These are phyloP conservation scores for Anastrepha obliqua DNA, from an alignment of 1,140 invertebrate species.

Conservation along the genomic window DNA sequence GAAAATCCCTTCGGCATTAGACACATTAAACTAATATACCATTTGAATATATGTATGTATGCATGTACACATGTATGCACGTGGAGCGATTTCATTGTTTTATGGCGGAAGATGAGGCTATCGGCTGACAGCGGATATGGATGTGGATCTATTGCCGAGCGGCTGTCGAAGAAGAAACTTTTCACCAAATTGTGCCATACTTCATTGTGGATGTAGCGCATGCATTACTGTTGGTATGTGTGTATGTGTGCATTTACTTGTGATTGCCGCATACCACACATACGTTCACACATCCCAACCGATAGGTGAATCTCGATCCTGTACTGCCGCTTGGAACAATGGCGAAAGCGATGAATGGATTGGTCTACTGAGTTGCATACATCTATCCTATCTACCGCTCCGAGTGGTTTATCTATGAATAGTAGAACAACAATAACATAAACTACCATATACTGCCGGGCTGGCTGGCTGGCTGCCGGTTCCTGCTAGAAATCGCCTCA, in stretches of 20 bases:
- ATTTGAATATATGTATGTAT: conserved; percentile 39
- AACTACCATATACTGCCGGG: neutral
- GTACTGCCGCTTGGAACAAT: neutral
- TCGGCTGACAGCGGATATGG: conserved; percentile 37
- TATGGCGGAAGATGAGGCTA: conserved; percentile 36
- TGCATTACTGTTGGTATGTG: conserved; percentile 16
- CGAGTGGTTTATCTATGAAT: conserved; percentile 9
- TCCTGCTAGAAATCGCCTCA: neutral
- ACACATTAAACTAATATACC: conserved; percentile 54
- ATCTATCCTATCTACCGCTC: conserved; percentile 1
- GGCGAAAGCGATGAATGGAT: conserved; percentile 13
- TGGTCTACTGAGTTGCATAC: neutral
- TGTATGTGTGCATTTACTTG: neutral
- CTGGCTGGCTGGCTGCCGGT: neutral
- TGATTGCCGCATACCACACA: neutral
- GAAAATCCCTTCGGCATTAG: conserved; percentile 53
- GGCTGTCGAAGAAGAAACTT: conserved; percentile 59
- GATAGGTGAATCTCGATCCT: conserved; percentile 20
- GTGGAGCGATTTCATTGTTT: conserved; percentile 34
- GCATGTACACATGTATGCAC: neutral
- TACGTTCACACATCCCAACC: neutral
- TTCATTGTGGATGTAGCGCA: conserved; percentile 58
- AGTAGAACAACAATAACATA: neutral
- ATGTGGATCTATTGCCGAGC: conserved; percentile 42
- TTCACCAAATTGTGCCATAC: conserved; percentile 67